phyloP scores from a whole-genome alignment of 2,797 vertebrate genomes.

The Carduelis carduelis region DNA sequence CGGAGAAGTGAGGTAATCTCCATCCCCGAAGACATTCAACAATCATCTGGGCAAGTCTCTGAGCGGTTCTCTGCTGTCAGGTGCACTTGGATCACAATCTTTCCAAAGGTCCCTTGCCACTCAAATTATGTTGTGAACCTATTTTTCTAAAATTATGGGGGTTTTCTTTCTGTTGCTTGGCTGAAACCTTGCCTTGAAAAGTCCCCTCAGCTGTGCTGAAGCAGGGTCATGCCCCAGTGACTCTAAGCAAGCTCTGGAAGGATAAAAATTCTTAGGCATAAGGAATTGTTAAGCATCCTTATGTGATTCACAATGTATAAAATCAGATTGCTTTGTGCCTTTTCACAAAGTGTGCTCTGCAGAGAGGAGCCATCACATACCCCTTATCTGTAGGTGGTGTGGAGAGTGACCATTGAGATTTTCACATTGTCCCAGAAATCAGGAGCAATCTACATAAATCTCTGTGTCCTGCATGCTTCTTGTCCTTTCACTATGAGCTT shows the following conservation, averaged over 20 bases:
- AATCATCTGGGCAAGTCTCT: not conserved
- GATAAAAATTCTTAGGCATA: not conserved
- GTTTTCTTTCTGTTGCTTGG: not conserved
- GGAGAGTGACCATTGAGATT: not conserved
- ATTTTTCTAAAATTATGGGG: not conserved
- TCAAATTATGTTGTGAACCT: not conserved
- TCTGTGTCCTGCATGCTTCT: accelerated
- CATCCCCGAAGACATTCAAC: not conserved
- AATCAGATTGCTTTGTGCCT: not conserved
- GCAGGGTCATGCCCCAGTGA: not conserved
- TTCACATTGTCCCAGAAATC: not conserved
- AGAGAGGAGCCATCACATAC: not conserved
- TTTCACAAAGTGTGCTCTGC: not conserved
- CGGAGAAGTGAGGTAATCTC: not conserved
- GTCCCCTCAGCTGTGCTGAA: not conserved
- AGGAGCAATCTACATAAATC: not conserved
- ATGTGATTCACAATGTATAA: not conserved
- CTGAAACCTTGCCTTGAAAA: not conserved
- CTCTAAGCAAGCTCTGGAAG: not conserved
- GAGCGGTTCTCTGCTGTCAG: not conserved
- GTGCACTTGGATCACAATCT: not conserved
- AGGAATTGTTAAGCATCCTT: not conserved
- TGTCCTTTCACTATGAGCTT: not conserved
- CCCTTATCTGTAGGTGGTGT: not conserved
- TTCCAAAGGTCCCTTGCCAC: not conserved